phyloP scores from a whole-genome alignment of 2,797 vertebrate species.

The Epinephelus malabaricus region DNA sequence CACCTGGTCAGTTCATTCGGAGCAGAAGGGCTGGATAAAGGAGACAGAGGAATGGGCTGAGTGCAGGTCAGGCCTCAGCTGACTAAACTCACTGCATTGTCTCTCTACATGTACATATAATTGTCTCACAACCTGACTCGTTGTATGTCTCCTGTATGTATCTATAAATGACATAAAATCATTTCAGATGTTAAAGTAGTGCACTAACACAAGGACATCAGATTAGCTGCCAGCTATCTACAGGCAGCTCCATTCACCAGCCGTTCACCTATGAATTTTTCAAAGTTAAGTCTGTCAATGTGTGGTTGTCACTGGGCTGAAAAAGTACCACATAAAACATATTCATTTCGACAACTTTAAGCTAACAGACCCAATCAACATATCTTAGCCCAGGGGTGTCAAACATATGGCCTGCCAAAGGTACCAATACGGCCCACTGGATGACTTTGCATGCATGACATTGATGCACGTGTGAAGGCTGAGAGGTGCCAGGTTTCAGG shows the following conservation, averaged over 20 bases:
- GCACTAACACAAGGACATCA: not conserved
- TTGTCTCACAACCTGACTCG: constrained; percentile 3
- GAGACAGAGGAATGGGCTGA: constrained; percentile 8
- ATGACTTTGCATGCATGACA: too few species aligned
- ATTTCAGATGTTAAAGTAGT: constrained; percentile 23
- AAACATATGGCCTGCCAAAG: too few species aligned
- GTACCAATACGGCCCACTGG: too few species aligned
- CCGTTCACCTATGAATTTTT: not conserved
- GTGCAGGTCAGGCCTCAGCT: not conserved
- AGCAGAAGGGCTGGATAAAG: constrained; percentile 2
- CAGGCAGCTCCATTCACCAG: not conserved
- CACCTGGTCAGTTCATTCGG: constrained; percentile 31
- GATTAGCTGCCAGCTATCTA: constrained; percentile 5
- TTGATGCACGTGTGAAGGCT: too few species aligned
- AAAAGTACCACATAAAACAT: not conserved
- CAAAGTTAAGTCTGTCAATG: not conserved
- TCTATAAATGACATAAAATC: not conserved
- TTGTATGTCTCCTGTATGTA: not conserved
- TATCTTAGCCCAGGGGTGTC: not conserved
- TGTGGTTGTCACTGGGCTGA: not conserved
- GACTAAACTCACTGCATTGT: not conserved
- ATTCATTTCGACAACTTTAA: constrained; percentile 1
- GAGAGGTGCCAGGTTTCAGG: too few species aligned
- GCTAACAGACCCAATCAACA: not conserved
- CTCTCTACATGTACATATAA: not conserved